A percentile compares a stretch with the other conserved stretches of the same genome.
These are phyloP conservation scores for Hiodon tergisus DNA, from an alignment of 2,113 vertebrate genomes.

Conservation along the genomic window DNA sequence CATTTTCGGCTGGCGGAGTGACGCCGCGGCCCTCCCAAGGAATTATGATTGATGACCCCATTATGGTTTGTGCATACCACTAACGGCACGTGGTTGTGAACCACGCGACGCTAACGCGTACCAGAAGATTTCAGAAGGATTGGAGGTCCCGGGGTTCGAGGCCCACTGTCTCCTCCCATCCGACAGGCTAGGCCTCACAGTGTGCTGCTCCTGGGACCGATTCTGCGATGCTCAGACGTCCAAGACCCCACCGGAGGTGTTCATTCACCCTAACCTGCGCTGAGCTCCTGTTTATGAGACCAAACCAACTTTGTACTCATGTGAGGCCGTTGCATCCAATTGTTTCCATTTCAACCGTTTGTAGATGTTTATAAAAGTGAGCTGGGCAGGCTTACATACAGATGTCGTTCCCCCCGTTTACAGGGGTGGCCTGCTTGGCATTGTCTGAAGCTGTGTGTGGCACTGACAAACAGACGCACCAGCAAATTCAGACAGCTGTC, in stretches of 20 bases:
- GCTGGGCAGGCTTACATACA: too few species aligned
- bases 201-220: too few species aligned
- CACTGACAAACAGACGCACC: too few species aligned
- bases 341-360: too few species aligned
- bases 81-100: conserved; percentile 31
- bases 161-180: too few species aligned
- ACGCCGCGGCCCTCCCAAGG: conserved; percentile 21
- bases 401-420: background rate
- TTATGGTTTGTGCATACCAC: conserved; percentile 32
- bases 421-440: conserved; percentile 40
- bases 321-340: too few species aligned
- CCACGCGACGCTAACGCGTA: conserved; percentile 11
- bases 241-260: background rate
- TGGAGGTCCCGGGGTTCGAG: conserved; percentile 22
- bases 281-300: background rate
- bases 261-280: background rate
- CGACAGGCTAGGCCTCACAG: too few species aligned
- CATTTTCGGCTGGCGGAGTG: conserved; percentile 19
- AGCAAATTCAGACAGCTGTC: background rate
- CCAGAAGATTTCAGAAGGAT: conserved; percentile 20
- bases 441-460: conserved; percentile 7
- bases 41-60: conserved; percentile 40
- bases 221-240: background rate
- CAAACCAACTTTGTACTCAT: too few species aligned
- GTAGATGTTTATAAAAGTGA: too few species aligned